These are phyloP conservation scores for Chrysolina haemoptera DNA, from an alignment of 2,888 invertebrate genomes.

Conservation along the genomic window DNA sequence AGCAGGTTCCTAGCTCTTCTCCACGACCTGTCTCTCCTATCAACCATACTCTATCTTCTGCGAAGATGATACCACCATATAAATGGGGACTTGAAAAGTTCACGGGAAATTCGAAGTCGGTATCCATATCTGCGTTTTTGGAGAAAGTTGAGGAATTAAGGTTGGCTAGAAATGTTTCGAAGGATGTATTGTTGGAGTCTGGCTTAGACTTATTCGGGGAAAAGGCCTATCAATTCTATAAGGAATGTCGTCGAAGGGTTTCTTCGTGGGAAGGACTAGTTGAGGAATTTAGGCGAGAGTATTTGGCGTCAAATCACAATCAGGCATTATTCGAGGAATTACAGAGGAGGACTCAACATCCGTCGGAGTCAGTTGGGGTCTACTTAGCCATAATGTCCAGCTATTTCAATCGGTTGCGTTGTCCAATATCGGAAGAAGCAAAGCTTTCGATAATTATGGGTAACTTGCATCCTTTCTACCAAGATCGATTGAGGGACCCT, in stretches of 20 bases:
- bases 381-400: conserved; percentile 28
- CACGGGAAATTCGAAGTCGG: conserved; percentile 1
- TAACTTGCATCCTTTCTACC: neutral
- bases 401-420: conserved; percentile 26
- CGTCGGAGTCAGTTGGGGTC: too few species aligned
- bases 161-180: conserved; percentile 18
- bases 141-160: conserved; percentile 28
- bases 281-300: conserved; percentile 19
- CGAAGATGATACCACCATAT: conserved; percentile 29
- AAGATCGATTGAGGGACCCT: conserved; percentile 14
- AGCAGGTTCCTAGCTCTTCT: neutral
- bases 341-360: conserved; percentile 9
- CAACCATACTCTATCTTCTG: neutral
- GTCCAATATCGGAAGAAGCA: neutral
- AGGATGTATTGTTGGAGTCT: conserved; percentile 27
- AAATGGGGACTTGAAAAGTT: conserved; percentile 29
- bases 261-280: conserved; percentile 30
- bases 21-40: neutral
- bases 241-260: conserved; percentile 21
- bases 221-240: too few species aligned
- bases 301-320: conserved; percentile 22
- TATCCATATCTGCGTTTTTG: conserved; percentile 26
- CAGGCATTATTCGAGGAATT: conserved; percentile 14
- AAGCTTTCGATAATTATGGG: conserved; percentile 19
- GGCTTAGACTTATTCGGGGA: conserved; percentile 29